A percentile compares a stretch with the other conserved stretches of the same genome.
phyloP scores from a whole-genome alignment of 2,888 invertebrate genomes.

The Acheta domesticus region DNA sequence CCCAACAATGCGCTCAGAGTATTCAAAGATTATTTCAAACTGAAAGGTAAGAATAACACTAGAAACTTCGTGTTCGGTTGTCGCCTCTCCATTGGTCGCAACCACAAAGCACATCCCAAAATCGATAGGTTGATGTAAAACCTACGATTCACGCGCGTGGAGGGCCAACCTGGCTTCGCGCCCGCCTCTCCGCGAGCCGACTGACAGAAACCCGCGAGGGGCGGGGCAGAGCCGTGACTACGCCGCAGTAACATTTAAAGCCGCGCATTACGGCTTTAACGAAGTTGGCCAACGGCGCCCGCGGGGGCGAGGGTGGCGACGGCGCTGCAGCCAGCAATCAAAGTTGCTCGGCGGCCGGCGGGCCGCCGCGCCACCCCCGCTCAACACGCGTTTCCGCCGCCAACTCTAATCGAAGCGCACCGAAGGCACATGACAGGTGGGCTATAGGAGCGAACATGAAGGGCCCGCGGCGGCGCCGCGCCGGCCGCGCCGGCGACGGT shows the following conservation, averaged over 20 bases:
- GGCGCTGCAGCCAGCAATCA: slow-evolving; percentile 1
- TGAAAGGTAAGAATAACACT: no score
- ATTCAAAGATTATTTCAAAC: no score
- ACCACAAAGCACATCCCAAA: no score
- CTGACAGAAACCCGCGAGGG: no score
- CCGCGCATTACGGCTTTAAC: slow-evolving; percentile 10
- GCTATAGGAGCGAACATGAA: slow-evolving; percentile 18
- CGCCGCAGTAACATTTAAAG: slow-evolving; percentile 4
- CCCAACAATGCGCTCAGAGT: no score
- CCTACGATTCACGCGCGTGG: no score
- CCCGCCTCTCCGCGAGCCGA: no score
- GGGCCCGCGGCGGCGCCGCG: not conserved
- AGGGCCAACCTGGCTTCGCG: no score
- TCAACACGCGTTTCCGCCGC: not conserved
- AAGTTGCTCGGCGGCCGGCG: not conserved
- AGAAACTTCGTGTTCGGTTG: no score
- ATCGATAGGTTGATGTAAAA: no score
- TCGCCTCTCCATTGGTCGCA: no score
- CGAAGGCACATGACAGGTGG: slow-evolving; percentile 9
- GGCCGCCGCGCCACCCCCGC: not conserved
- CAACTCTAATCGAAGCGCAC: slow-evolving; percentile 18
- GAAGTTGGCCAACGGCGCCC: not conserved
- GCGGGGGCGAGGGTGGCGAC: not conserved
- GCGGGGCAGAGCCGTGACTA: not conserved
- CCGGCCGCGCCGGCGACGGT: not conserved